These are phyloP conservation scores for Cerceris ruficornis DNA, from an alignment of 2,888 invertebrate species.

Conservation along the genomic window DNA sequence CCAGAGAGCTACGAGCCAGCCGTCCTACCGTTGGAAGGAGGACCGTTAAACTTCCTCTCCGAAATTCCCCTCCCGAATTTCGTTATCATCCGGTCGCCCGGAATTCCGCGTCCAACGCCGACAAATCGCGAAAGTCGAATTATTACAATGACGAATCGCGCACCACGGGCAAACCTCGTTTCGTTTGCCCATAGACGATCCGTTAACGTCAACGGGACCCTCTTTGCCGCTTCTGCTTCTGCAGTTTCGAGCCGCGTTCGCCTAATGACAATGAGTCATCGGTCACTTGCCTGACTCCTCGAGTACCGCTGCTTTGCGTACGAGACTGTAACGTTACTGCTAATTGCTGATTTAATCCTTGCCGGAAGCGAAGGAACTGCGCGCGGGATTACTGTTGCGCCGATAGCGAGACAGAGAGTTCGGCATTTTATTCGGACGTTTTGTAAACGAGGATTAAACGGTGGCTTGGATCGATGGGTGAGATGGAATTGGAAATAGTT, in stretches of 20 bases:
- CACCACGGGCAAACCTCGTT: constrained; percentile 6
- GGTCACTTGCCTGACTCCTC: constrained; percentile 47
- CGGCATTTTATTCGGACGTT: too few relatives aligned
- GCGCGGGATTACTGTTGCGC: constrained; percentile 44
- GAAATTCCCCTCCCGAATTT: constrained; percentile 10
- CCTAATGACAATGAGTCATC: constrained; percentile 66
- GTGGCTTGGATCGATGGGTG: too few relatives aligned
- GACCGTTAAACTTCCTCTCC: constrained; percentile 20
- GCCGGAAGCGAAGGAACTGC: constrained; percentile 48
- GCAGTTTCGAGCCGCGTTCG: constrained; percentile 45
- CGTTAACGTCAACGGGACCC: constrained; percentile 58
- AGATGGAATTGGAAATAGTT: too few relatives aligned
- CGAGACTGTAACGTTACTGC: constrained; percentile 34
- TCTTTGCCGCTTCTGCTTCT: constrained; percentile 18
- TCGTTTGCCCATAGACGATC: constrained; percentile 50
- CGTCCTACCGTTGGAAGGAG: constrained; percentile 1
- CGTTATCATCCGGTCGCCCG: constrained; percentile 2
- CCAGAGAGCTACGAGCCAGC: constrained; percentile 40
- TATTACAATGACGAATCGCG: constrained; percentile 59
- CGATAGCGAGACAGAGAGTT: constrained; percentile 9
- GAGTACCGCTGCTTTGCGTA: constrained; percentile 32
- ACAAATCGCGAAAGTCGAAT: constrained; percentile 32
- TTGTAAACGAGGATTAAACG: too few relatives aligned
- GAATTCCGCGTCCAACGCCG: neutral
- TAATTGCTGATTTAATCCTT: constrained; percentile 61